These are phyloP conservation scores for Palloptera scutellata DNA, from an alignment of 2,888 invertebrate species.

Conservation along the genomic window DNA sequence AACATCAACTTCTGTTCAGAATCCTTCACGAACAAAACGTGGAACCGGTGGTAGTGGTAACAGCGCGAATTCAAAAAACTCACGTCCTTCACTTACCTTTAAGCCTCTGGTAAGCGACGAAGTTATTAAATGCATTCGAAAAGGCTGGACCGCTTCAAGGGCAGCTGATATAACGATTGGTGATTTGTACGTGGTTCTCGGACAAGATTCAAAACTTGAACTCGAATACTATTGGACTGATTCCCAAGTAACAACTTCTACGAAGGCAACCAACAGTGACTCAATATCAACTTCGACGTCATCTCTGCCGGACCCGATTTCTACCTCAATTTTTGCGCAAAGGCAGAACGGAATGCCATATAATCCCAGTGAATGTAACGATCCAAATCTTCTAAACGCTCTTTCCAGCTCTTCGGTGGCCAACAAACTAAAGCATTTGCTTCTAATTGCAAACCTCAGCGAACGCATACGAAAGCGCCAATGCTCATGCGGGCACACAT, in stretches of 20 bases:
- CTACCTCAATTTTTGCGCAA: conserved; percentile 35
- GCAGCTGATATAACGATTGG: conserved; percentile 85
- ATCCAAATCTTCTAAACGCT: conserved; percentile 50
- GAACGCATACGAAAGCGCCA: conserved; percentile 61
- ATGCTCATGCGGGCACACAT: conserved; percentile 60
- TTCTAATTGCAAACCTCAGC: conserved; percentile 62
- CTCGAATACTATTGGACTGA: conserved; percentile 84
- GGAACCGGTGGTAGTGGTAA: conserved; percentile 2
- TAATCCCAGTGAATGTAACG: conserved; percentile 53
- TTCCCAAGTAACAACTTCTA: conserved; percentile 28
- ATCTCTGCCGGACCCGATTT: not conserved
- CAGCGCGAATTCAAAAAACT: conserved; percentile 13
- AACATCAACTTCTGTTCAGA: conserved; percentile 25
- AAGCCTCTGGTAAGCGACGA: conserved; percentile 61
- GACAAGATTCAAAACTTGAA: conserved; percentile 74
- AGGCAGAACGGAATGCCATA: conserved; percentile 50
- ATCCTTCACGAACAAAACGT: conserved; percentile 35
- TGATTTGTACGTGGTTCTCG: conserved; percentile 88
- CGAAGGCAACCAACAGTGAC: conserved; percentile 5
- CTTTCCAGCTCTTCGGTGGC: conserved; percentile 51
- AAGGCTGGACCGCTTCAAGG: conserved; percentile 82
- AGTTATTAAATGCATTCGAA: conserved; percentile 59
- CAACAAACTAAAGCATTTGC: conserved; percentile 61
- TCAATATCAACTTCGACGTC: too few relatives aligned
- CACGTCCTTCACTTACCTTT: conserved; percentile 46